Evolutionary conservation across 2,797 vertebrate genomes (phyloP), one percentile per base, ranked within the genome.

Genomic region (Picus viridis): DNA sequence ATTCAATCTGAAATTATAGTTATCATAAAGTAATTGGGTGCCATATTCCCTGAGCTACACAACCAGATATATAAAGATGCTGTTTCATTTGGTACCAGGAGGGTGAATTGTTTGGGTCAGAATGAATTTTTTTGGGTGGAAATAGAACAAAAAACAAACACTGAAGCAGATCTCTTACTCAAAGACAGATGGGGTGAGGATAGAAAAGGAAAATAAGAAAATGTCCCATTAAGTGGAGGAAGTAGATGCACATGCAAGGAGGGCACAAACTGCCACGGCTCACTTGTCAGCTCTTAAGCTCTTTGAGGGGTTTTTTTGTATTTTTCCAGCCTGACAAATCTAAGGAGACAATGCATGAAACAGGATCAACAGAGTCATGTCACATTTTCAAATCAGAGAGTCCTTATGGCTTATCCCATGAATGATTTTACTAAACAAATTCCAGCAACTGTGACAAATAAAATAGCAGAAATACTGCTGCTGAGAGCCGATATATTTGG

Each of bases 271-370:
- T 94, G 71, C 81, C 67, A 67, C 69, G 86, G 83, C 84, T 97
- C 90, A 92, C 47, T 95, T 93, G 87, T 68, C 91, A 91, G 26
- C 86, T 90, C 59, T 67, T 64, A 65, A 69, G 36, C 77, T 76
- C 19, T 94, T 89, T 79, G 9, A 4, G 67, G 63, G 58, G 91
- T 92, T 82, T 72, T 72, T 70, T 64, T 61, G 30, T 83, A 24
- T 89, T 89, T 87, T 89, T 83, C 67, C 82, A 90, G 85, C 49
- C 93, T 96, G 95, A 97, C 90, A 97, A 96, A 97, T 95, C 57
- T 94, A 88, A 95, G 79, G 91, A 85, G 95, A 93, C 94, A 89
- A 89, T 63, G 90, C 83, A 91, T 94, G 86, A 97, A 96, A 96
- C 89, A 76, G 93, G 92, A 97, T 95, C 88, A 93, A 56, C 77